Percentiles rank a stretch among this genome's conserved stretches.
phyloP scores from a whole-genome alignment of 2,888 invertebrate genomes.

The Andrena fulva region DNA sequence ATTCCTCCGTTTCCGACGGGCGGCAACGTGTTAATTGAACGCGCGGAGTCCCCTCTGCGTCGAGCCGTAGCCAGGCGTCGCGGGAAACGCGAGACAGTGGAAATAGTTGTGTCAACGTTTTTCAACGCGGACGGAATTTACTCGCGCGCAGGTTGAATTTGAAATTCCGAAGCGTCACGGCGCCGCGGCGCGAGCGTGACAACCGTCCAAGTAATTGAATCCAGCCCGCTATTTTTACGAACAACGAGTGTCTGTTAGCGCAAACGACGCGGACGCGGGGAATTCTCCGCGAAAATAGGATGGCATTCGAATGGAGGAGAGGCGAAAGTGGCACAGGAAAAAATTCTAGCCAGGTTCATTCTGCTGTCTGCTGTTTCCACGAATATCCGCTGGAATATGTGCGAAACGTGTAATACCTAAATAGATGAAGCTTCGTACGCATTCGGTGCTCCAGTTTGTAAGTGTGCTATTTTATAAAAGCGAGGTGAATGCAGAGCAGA shows the following conservation, averaged over 20 bases:
- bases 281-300: slow-evolving; percentile 32
- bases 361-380: background rate
- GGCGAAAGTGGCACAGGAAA: slow-evolving; percentile 23
- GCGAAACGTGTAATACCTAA: too few species aligned
- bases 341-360: background rate
- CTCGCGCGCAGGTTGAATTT: slow-evolving; percentile 21
- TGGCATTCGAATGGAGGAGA: slow-evolving; percentile 7
- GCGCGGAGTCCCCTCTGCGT: background rate
- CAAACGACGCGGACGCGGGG: slow-evolving; percentile 9
- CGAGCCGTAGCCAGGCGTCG: background rate
- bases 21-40: background rate
- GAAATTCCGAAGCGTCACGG: slow-evolving; percentile 20
- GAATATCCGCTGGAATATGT: background rate
- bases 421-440: too few species aligned
- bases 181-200: slow-evolving; percentile 14
- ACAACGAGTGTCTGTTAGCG: slow-evolving; percentile 38
- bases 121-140: background rate
- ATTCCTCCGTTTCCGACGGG: too few species aligned
- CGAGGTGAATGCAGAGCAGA: background rate
- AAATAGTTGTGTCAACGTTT: background rate
- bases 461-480: background rate
- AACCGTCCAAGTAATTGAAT: slow-evolving; percentile 41
- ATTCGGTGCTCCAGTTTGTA: too few species aligned
- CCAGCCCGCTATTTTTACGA: slow-evolving; percentile 42
- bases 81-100: background rate